Evolutionary conservation across 2,113 vertebrate genomes (phyloP), one percentile per base, ranked within the genome.

Genomic region (Notothenia rossii): DNA sequence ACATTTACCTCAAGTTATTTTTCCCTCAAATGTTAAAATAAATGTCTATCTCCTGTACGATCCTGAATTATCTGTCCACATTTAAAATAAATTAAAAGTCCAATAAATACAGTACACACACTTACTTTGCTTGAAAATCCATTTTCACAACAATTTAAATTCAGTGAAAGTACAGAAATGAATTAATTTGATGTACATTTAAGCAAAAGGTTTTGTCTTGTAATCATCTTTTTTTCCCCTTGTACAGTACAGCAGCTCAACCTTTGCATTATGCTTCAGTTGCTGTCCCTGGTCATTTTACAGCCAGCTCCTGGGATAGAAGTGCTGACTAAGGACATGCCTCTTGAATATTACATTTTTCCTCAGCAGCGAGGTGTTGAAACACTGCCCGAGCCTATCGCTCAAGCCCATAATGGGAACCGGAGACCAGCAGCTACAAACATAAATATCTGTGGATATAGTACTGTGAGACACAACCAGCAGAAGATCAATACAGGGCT

Each of bases 301-400:
- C 77, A 73, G 76, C 75, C 43, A 40, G 81, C 59, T 84, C 83
- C 64, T 46, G 69, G 61, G 48, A 60, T 36, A 59, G 83, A 90
- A 91, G 79, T 89, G 93, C 93, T 95, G 94, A 95, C 89, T 94
- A 85, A 91, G 86, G 77, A 79, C 77, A 72, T 72, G 61, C 77
- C 83, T 90, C 63, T 83, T 93, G 89, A 94, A 94, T 93, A 92
- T 94, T 90, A 87, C 88, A 89, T 90, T 91, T 87, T 86, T 85
- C 88, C 69, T 88, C 86, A 77, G 93, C 84, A 75, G 77, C 51
- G 79, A 88, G 89, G 91, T 93, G 93, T 87, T 93, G 86, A 91
- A 91, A 93, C 89, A 85, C 62, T 86, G 85, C 76, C 83, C 69
- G 22, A 86, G 71, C 89, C 92, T 88, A 93, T 94, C 87, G 86